Evolutionary conservation across 2,113 vertebrate genomes (phyloP).

Genomic region (Bos indicus): DNA sequence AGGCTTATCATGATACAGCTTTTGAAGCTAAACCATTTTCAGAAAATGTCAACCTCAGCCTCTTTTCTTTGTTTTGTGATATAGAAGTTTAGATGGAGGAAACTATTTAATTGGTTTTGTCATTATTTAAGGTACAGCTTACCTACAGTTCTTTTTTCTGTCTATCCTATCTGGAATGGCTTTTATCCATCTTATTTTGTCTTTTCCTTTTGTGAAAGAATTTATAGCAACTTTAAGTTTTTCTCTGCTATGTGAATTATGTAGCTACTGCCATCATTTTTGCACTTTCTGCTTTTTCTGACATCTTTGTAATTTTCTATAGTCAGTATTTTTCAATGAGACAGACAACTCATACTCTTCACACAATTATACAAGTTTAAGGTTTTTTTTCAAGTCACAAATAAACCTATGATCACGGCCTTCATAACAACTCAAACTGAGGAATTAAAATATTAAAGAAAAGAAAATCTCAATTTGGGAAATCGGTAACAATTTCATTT

Average conservation of each 20-base stretch:
- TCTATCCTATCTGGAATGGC: neutral
- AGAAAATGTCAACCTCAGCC: neutral
- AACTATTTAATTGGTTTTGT: neutral
- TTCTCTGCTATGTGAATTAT: constrained; percentile 20
- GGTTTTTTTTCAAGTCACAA: neutral
- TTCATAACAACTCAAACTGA: neutral
- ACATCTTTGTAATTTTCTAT: constrained; percentile 12
- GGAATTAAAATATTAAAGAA: neutral
- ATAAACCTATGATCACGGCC: neutral
- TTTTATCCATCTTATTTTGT: constrained; percentile 27
- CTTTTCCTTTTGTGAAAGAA: neutral
- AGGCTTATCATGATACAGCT: neutral
- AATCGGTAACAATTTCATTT: constrained; percentile 15
- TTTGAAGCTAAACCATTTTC: neutral
- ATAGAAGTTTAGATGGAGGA: neutral
- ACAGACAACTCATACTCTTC: neutral
- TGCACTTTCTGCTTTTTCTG: constrained; percentile 25
- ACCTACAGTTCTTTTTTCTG: neutral
- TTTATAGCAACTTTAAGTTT: constrained; percentile 24
- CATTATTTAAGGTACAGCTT: neutral
- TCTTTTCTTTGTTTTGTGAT: neutral
- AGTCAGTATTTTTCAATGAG: constrained; percentile 10
- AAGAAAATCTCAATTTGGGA: neutral
- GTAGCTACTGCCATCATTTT: neutral
- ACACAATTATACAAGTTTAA: neutral